These are phyloP conservation scores for Bombus fervidus DNA, from an alignment of 1,140 invertebrate genomes.

Conservation along the genomic window DNA sequence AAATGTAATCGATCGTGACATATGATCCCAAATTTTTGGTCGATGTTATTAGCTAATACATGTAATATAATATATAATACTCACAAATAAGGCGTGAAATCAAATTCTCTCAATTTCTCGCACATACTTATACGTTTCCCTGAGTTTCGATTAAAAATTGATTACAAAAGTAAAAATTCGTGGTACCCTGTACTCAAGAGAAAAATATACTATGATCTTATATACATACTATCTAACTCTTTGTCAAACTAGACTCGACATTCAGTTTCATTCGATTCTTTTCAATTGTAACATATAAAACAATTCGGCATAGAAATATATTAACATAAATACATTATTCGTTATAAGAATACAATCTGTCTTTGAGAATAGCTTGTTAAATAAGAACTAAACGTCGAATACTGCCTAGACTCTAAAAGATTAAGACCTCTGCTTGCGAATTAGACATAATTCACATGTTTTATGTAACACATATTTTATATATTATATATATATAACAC, in stretches of 20 bases:
- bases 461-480: no score
- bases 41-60: background rate
- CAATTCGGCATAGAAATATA: background rate
- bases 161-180: background rate
- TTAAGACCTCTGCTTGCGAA: background rate
- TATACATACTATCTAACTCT: no score
- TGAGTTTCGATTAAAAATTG: background rate
- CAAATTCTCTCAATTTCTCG: background rate
- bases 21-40: background rate
- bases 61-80: background rate
- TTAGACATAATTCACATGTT: background rate
- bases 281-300: background rate
- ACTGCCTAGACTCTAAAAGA: background rate
- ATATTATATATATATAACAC: no score
- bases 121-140: background rate
- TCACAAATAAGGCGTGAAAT: background rate
- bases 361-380: no score
- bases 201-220: background rate
- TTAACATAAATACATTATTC: background rate
- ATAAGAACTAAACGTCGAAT: background rate
- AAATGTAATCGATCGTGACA: no score
- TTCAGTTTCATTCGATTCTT: no score
- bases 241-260: background rate
- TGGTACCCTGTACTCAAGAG: background rate
- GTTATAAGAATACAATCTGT: background rate